These are phyloP conservation scores for Pandemis cinnamomeana DNA, from an alignment of 2,888 invertebrate genomes.

Conservation along the genomic window DNA sequence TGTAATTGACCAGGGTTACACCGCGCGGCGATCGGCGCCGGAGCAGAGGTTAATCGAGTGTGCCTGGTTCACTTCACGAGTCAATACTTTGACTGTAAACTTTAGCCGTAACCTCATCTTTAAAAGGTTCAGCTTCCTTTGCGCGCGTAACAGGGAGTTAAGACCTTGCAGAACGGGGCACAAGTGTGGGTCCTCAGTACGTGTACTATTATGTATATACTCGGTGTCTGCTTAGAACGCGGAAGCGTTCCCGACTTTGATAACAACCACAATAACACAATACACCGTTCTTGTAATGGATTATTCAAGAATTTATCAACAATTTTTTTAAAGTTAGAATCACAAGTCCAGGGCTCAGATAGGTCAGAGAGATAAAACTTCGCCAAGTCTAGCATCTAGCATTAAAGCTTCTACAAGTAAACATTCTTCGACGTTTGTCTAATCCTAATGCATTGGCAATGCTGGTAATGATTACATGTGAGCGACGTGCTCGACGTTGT, in stretches of 20 bases:
- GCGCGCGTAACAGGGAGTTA: neutral
- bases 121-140: neutral
- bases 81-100: neutral
- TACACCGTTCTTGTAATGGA: constrained; percentile 45
- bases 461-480: neutral
- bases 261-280: constrained; percentile 64
- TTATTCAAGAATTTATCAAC: constrained; percentile 21
- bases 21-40: constrained; percentile 43
- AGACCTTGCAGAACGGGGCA: neutral
- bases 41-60: constrained; percentile 77
- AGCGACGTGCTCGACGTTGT: neutral
- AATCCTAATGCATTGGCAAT: neutral
- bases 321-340: constrained; percentile 5
- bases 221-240: constrained; percentile 48
- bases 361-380: neutral
- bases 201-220: constrained; percentile 35
- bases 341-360: neutral
- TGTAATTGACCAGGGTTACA: constrained; percentile 47
- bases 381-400: neutral
- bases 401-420: neutral
- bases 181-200: constrained; percentile 31
- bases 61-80: constrained; percentile 50
- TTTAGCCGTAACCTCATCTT: neutral
- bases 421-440: neutral
- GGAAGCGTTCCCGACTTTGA: constrained; percentile 55